Evolutionary conservation across 2,797 vertebrate genomes (phyloP).

Genomic region (Pitangus sulphuratus): DNA sequence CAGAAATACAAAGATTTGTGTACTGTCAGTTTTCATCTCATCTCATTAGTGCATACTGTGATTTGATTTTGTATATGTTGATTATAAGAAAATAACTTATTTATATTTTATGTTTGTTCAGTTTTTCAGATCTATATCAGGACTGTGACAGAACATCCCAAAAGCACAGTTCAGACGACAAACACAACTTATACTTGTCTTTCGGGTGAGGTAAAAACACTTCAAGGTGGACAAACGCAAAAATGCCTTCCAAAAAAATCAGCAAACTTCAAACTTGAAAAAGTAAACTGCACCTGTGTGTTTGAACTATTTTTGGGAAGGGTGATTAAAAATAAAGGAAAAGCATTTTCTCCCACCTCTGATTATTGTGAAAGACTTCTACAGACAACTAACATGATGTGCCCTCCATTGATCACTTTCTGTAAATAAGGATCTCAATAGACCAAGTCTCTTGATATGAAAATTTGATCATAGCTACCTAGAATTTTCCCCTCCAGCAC

Average conservation of each 20-base stretch:
- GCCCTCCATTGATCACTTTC: not conserved
- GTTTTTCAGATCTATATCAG: not conserved
- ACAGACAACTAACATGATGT: not conserved
- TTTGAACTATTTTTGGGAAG: not conserved
- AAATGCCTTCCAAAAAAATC: constrained; percentile 18
- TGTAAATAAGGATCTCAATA: not conserved
- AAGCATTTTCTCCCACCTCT: not conserved
- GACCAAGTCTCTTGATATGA: not conserved
- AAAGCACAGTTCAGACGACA: not conserved
- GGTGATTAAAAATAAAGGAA: not conserved
- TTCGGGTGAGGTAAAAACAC: not conserved
- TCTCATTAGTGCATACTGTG: not conserved
- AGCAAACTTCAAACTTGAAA: not conserved
- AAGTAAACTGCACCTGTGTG: not conserved
- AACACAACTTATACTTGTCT: not conserved
- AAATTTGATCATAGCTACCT: not conserved
- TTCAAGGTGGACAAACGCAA: not conserved
- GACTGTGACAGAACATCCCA: not conserved
- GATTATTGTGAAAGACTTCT: not conserved
- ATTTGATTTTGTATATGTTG: not conserved
- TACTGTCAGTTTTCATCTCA: not conserved
- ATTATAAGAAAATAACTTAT: not conserved
- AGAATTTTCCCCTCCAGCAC: not conserved
- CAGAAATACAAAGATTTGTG: not conserved
- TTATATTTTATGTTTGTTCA: not conserved